These are phyloP conservation scores for Oryzias curvinotus DNA, from an alignment of 2,113 vertebrate species.

Conservation along the genomic window DNA sequence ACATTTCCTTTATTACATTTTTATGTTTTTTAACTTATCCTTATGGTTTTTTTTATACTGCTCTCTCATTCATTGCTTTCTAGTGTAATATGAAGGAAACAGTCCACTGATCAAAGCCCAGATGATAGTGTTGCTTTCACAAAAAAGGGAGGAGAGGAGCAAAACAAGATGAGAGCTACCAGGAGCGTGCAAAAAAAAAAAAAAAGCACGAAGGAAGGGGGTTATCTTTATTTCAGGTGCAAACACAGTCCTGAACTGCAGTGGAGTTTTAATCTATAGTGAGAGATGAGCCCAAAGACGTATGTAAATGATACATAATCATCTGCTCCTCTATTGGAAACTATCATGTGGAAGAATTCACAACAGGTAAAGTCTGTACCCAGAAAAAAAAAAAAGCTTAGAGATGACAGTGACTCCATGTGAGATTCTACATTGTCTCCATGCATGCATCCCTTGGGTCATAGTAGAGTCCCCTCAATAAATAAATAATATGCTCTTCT, in stretches of 20 bases:
- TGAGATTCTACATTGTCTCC: no score
- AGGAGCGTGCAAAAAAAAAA: slow-evolving; percentile 16
- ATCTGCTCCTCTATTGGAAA: no score
- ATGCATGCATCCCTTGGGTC: no score
- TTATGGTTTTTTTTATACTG: slow-evolving; percentile 18
- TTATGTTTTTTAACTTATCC: slow-evolving; percentile 26
- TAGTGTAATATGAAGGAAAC: slow-evolving; percentile 41
- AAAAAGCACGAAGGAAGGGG: background rate
- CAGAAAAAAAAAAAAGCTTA: no score
- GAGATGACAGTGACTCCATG: no score
- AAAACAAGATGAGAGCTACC: slow-evolving; percentile 21
- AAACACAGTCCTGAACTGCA: no score
- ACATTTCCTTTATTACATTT: background rate
- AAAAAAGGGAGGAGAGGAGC: background rate
- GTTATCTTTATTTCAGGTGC: no score
- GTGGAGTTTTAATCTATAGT: no score
- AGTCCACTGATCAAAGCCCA: slow-evolving; percentile 44
- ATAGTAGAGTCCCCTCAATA: background rate
- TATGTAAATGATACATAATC: no score
- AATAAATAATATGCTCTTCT: background rate
- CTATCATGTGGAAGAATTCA: no score
- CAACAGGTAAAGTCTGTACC: no score
- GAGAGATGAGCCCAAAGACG: no score
- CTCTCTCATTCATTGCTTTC: slow-evolving; percentile 43
- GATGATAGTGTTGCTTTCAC: slow-evolving; percentile 35